Evolutionary conservation across 2,797 vertebrate species (phyloP), one percentile per base, ranked within the genome.

Genomic region (Chromobotia macracanthus): DNA sequence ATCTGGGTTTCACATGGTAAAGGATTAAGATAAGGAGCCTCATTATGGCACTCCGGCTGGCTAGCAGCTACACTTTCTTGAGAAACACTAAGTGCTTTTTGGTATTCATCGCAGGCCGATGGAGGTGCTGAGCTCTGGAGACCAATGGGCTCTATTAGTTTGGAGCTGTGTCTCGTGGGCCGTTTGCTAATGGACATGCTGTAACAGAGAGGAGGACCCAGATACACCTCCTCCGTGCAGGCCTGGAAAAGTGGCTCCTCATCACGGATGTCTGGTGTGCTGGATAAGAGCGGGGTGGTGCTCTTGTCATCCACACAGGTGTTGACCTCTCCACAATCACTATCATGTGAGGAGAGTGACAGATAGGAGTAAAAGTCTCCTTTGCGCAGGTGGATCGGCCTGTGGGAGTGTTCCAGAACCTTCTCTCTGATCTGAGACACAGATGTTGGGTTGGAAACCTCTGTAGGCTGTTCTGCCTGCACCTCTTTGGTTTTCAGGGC

Each of bases 321-420:
- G 78, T 89, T 95, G 84, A 99, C 95, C 84, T 98, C 98, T 16
- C 98, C 98, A 79, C 98, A 99, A 90, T 99, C 98, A 82, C 97
- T 99, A 90, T 99, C 98, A 80, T 99, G 98, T 73, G 97, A 99
- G 72, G 97, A 99, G 79, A 99, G 95, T 8, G 98, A 98, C 86
- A 99, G 91, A 80, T 99, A 99, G 77, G 97, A 96, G 92, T 99
- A 99, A 88, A 99, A 99, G 90, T 99, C 98, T 1, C 97, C 96
- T 77, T 96, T 97, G 46, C 95, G 93, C 48, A 99, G 92, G 77
- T 95, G 95, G 64, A 98, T 94, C 71, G 95, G 94, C 73, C 93
- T 93, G 84, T 98, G 97, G 84, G 97, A 97, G 87, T 97, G 96
- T 83, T 98, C 95, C 19, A 98, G 86, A 61, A 99, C 96, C 89